These are phyloP conservation scores for Andinoacara biseriatus DNA, from an alignment of 2,113 vertebrate species.

Conservation along the genomic window DNA sequence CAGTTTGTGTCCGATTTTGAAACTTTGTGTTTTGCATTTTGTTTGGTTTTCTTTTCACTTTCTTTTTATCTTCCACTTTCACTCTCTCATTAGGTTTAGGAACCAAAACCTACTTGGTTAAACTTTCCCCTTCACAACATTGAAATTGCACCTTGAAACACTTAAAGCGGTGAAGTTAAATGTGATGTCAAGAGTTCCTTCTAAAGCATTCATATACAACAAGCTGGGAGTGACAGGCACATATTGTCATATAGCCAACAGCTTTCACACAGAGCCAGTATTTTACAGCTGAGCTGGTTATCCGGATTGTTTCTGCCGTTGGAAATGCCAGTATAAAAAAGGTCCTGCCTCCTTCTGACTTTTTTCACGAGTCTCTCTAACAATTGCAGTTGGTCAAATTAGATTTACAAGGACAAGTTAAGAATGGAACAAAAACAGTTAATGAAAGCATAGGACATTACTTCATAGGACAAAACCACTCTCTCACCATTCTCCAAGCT, in stretches of 20 bases:
- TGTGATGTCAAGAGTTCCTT: background rate
- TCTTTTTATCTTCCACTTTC: background rate
- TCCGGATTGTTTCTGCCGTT: slow-evolving; percentile 39
- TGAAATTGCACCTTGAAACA: background rate
- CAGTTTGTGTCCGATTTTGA: background rate
- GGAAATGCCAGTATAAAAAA: slow-evolving; percentile 48
- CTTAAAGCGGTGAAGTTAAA: background rate
- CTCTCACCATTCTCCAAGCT: slow-evolving; percentile 6
- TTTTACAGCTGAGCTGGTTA: background rate
- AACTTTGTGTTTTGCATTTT: background rate
- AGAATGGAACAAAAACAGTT: slow-evolving; percentile 41
- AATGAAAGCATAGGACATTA: slow-evolving; percentile 37
- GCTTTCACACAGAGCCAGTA: background rate
- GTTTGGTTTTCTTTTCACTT: background rate
- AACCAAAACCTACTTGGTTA: background rate
- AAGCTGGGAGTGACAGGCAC: background rate
- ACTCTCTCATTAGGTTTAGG: background rate
- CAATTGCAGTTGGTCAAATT: slow-evolving; percentile 49
- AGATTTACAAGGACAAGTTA: slow-evolving; percentile 48
- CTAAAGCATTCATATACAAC: background rate
- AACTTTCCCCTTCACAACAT: background rate
- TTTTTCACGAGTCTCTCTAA: slow-evolving; percentile 36
- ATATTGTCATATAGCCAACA: background rate
- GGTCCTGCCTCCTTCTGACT: slow-evolving; percentile 44
- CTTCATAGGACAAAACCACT: slow-evolving; percentile 14